These are phyloP conservation scores for Dendrocincla tyrannina DNA, from an alignment of 2,797 vertebrate genomes.

Conservation along the genomic window DNA sequence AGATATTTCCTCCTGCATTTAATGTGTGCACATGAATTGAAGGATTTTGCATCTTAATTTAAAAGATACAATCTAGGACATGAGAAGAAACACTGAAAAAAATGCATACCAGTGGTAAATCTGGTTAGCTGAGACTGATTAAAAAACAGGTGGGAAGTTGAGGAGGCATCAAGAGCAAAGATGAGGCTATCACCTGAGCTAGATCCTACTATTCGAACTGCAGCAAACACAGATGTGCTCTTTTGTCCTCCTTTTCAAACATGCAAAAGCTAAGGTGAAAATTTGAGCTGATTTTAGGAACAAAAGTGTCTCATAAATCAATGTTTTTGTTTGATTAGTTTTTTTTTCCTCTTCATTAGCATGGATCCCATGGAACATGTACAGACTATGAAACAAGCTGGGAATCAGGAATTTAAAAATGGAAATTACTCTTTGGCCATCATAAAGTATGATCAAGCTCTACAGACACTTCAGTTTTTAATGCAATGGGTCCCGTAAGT, in stretches of 20 bases:
- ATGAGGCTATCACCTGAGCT: background rate
- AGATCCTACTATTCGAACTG: background rate
- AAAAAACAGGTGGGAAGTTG: background rate
- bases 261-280: background rate
- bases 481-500: conserved; percentile 50
- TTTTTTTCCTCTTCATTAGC: background rate
- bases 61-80: background rate
- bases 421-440: conserved; percentile 73
- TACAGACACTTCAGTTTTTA: conserved; percentile 18
- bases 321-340: background rate
- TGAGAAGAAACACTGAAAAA: background rate
- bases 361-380: conserved; percentile 51
- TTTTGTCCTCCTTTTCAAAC: background rate
- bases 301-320: background rate
- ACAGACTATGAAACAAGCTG: conserved; percentile 55
- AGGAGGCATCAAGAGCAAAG: background rate
- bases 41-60: background rate
- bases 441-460: conserved; percentile 73
- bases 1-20: background rate
- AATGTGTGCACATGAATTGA: background rate
- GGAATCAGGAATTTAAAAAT: conserved; percentile 72
- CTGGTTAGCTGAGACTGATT: background rate
- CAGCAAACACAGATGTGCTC: background rate
- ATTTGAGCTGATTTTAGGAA: background rate
- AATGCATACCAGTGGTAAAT: background rate